Evolutionary conservation across 2,113 vertebrate species (phyloP).

Genomic region (Cariama cristata): DNA sequence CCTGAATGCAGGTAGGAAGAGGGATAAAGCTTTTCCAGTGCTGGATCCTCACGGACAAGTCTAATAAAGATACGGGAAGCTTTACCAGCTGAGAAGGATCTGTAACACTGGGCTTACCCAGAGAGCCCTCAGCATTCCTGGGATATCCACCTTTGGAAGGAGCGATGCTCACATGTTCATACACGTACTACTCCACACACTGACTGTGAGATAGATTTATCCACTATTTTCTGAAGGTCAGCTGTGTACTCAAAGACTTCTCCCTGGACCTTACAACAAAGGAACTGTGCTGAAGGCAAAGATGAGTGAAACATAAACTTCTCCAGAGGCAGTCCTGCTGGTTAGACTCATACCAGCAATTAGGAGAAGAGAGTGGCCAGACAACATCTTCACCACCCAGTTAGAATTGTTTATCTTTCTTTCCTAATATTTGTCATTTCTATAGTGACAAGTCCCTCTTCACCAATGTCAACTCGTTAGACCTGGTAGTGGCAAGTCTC

Average conservation of each 20-base stretch:
- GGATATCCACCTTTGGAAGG: neutral
- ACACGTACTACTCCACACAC: neutral
- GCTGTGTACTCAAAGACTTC: neutral
- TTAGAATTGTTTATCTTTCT: neutral
- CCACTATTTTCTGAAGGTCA: neutral
- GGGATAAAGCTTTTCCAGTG: neutral
- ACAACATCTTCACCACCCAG: neutral
- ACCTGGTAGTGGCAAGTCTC: neutral
- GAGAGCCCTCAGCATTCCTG: neutral
- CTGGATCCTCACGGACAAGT: neutral
- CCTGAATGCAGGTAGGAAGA: neutral
- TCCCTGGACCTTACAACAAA: neutral
- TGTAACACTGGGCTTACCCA: neutral
- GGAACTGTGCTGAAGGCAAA: neutral
- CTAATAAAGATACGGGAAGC: neutral
- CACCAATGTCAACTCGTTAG: neutral
- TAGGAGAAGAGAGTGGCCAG: neutral
- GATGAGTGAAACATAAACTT: neutral
- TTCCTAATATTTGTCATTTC: neutral
- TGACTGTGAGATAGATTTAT: neutral
- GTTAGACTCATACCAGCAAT: neutral
- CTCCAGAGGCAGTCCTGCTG: neutral
- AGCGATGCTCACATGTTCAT: neutral
- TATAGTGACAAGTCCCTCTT: neutral
- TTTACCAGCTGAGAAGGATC: neutral